Evolutionary conservation across 2,113 vertebrate genomes (phyloP), one percentile per base, ranked within the genome.

Genomic region (Salvelinus fontinalis): DNA sequence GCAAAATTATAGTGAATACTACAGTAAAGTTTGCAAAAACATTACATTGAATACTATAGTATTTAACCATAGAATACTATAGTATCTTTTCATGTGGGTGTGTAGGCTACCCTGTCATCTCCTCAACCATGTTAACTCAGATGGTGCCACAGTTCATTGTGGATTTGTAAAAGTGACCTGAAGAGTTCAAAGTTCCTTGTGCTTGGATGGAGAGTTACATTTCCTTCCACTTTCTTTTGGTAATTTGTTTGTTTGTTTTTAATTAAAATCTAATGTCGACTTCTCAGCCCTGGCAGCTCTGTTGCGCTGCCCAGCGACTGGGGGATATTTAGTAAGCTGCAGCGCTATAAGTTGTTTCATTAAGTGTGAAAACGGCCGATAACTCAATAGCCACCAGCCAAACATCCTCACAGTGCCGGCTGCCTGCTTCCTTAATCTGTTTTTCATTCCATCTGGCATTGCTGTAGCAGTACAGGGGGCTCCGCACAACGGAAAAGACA

Each of bases 351-450:
- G 88, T 91, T 92, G 89, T 91, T 93, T 92, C 92, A 93, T 93
- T 93, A 91, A 89, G 91, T 93, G 92, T 93, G 92, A 92, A 92
- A 93, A 91, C 86, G 88, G 85, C 90, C 89, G 89, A 93, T 93
- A 93, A 93, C 91, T 93, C 90, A 93, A 92, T 89, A 92, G 90
- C 92, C 88, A 90, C 86, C 88, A 93, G 91, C 91, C 89, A 92
- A 92, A 90, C 89, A 91, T 92, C 90, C 89, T 93, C 89, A 89
- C 88, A 83, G 84, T 86, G 82, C 88, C 81, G 82, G 80, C 89
- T 90, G 91, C 84, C 84, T 90, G 88, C 89, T 85, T 89, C 88
- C 88, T 88, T 92, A 91, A 92, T 93, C 90, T 93, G 92, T 90
- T 93, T 93, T 90, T 92, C 89, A 92, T 92, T 93, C 91, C 81